Conservation (phyloP, 2,888 invertebrate species). For the Tridacna gigas region DNA sequence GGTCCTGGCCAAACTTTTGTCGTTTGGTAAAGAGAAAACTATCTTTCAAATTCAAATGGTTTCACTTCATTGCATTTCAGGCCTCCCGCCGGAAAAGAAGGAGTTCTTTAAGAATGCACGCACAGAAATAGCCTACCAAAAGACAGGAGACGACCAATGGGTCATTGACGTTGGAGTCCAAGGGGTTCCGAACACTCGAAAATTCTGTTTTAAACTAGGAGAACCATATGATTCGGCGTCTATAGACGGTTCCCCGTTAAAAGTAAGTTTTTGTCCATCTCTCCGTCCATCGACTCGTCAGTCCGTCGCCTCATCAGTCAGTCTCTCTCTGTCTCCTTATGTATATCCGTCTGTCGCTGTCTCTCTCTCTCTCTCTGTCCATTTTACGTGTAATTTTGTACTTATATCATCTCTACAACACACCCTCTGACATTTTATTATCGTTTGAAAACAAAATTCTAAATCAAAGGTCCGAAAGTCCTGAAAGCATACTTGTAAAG, state of each 20-base stretch:
- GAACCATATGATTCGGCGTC: constrained; percentile 71
- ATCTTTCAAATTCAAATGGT: not conserved
- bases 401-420: too few species aligned
- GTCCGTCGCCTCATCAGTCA: not conserved
- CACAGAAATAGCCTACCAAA: constrained; percentile 70
- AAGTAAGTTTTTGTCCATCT: constrained; percentile 49
- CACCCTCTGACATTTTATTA: too few species aligned
- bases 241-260: constrained; percentile 75
- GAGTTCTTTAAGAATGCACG: constrained; percentile 68
- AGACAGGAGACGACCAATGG: constrained; percentile 68
- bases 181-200: constrained; percentile 65
- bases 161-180: constrained; percentile 72
- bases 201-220: constrained; percentile 73
- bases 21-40: too few species aligned
- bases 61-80: constrained; percentile 39
- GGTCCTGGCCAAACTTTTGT: too few species aligned
- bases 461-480: too few species aligned
- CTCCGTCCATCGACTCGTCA: not conserved
- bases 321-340: too few species aligned
- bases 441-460: too few species aligned
- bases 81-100: constrained; percentile 69
- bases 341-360: too few species aligned
- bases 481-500: too few species aligned
- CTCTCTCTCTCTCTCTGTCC: too few species aligned
- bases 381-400: too few species aligned